Percentiles rank a stretch among this genome's conserved stretches.
These are phyloP conservation scores for Lordiphosa stackelbergi DNA, from an alignment of 1,140 invertebrate species.

Conservation along the genomic window DNA sequence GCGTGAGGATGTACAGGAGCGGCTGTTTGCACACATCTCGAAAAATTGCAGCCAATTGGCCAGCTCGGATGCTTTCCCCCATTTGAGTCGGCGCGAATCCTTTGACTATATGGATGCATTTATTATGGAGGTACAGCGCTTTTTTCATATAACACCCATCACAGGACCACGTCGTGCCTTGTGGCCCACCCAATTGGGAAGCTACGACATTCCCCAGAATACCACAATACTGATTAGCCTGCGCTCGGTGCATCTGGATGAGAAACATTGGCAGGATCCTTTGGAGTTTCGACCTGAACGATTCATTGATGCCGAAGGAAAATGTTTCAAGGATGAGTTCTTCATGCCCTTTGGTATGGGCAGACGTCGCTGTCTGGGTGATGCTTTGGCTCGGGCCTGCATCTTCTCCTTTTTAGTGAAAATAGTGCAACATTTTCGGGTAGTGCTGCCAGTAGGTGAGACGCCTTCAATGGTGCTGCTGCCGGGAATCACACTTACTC, in stretches of 20 bases:
- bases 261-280: constrained; percentile 83
- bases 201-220: constrained; percentile 84
- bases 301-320: constrained; percentile 78
- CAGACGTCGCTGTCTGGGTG: constrained; percentile 86
- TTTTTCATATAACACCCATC: constrained; percentile 81
- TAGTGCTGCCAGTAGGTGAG: constrained; percentile 56
- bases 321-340: constrained; percentile 75
- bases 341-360: constrained; percentile 85
- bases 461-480: constrained; percentile 53
- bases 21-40: constrained; percentile 83
- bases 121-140: constrained; percentile 82
- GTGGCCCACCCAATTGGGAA: constrained; percentile 80
- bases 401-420: constrained; percentile 85
- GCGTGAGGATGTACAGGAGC: constrained; percentile 82
- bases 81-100: constrained; percentile 77
- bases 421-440: constrained; percentile 81
- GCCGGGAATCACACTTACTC: constrained; percentile 73
- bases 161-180: constrained; percentile 83
- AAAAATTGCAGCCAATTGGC: constrained; percentile 23
- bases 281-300: constrained; percentile 85
- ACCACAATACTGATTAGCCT: constrained; percentile 82
- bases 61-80: constrained; percentile 42
- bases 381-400: constrained; percentile 84
- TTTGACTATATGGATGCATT: constrained; percentile 83
- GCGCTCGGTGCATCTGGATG: constrained; percentile 82